Conservation (phyloP, 92 coral and sea anemone species). For the Bergia puertoricense region DNA sequence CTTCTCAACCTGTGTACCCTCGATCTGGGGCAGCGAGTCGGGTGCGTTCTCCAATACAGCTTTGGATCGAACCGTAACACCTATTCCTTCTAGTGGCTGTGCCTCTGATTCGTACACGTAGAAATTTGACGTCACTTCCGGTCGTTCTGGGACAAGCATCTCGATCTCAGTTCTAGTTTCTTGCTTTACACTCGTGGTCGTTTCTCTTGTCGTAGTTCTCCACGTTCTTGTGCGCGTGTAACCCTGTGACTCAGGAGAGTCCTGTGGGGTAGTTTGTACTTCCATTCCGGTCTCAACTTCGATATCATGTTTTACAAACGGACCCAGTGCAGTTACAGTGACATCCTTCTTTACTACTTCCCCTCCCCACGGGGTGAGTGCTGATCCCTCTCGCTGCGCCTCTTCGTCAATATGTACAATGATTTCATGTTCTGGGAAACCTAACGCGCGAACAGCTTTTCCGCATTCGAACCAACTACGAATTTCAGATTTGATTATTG, state of each 20-base stretch:
- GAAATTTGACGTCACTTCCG: constrained; percentile 80
- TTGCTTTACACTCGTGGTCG: constrained; percentile 91
- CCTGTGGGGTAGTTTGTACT: constrained; percentile 76
- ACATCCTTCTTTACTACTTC: constrained; percentile 91
- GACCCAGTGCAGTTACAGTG: constrained; percentile 85
- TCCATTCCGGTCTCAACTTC: constrained; percentile 93
- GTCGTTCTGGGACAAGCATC: constrained; percentile 80
- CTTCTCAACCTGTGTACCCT: constrained; percentile 53
- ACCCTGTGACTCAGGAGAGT: constrained; percentile 66
- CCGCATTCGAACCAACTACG: constrained; percentile 95
- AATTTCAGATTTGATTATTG: constrained; percentile 96
- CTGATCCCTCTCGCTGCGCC: constrained; percentile 77
- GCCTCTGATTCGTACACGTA: constrained; percentile 61
- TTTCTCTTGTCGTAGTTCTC: constrained; percentile 95
- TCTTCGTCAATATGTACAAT: constrained; percentile 87
- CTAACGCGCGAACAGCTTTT: constrained; percentile 70
- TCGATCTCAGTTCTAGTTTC: constrained; percentile 95
- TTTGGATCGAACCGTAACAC: constrained; percentile 73
- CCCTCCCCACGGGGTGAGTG: constrained; percentile 81
- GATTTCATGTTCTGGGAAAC: constrained; percentile 81
- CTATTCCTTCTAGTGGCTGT: constrained; percentile 55
- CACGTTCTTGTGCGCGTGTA: constrained; percentile 84
- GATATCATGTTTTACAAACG: constrained; percentile 81
- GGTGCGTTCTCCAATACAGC: constrained; percentile 72
- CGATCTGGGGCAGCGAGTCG: constrained; percentile 65